Base-by-base conservation (phyloP, 2,797 vertebrate species). In the Paguma larvata region DNA sequence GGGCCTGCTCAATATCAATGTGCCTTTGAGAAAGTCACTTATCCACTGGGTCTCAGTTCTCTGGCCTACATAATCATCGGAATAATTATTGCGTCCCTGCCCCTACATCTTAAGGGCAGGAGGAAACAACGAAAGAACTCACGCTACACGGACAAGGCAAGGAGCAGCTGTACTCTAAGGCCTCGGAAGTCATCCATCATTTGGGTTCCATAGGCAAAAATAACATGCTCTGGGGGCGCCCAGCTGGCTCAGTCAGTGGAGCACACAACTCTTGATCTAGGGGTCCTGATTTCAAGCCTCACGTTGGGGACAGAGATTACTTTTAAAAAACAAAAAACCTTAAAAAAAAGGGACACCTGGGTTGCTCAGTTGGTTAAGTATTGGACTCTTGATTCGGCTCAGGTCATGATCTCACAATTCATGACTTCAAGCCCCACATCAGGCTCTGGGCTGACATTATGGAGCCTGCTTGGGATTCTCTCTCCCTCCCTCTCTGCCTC, bases 111-210 rank as follows among this genome's bases (percentile, higher is more conserved):
- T 53, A 41, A 6, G 21, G 12, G 51, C 34, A 23, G 48, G 67
- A 21, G 32, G 63, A 86, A 56, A 82, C 56, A 65, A 30, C 44
- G 34, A 88, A 59, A 63, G 79, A 67, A 48, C 15, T 4, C 59
- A 14, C 7, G 14, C 51, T 41, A 12, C 4, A 1, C 19, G 63
- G 51, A 12, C 3, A 41, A n/a, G 15, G 67, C 5, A 15, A 63
- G 5, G 5, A 34, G 5, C 3, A 14, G 2, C 0, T 67, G 18
- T 44, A 85, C 11, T 15, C 21, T 32, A 13, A 56, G 0, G 11
- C 27, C 56, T 70, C 59, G 15, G 21, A 46, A 68, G 30, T 25
- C 30, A 18, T 13, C 25, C 14, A 25, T 1, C 0, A 0, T 30
- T n/a, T 6, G 8, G 21, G 32, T 38, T 59, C 94, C 34, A 16